Percentiles rank a stretch among this genome's conserved stretches.
Conservation (phyloP, 2,888 invertebrate genomes). For the Tenodera sinensis region DNA sequence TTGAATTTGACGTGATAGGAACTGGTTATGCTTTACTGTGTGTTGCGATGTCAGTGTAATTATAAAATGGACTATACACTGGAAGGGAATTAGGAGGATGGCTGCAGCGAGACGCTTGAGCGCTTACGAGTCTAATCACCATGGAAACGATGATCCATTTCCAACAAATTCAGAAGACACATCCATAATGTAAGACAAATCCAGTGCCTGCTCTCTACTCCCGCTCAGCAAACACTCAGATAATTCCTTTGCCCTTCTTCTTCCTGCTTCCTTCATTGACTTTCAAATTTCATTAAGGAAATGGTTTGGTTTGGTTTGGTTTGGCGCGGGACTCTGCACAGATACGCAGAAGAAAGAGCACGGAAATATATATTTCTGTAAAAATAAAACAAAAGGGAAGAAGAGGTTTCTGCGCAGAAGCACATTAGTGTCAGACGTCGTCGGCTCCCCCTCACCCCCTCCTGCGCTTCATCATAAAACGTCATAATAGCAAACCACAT, state of each 20-base stretch:
- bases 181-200: slow-evolving; percentile 18
- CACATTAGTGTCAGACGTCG: not conserved
- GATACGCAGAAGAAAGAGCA: not conserved
- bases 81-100: not conserved
- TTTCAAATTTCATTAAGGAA: slow-evolving; percentile 29
- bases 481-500: not conserved
- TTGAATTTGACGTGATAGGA: too few relatives aligned
- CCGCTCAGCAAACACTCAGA: slow-evolving; percentile 11
- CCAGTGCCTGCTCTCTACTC: not conserved
- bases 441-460: not conserved
- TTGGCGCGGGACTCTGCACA: not conserved
- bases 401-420: not conserved
- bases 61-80: too few relatives aligned
- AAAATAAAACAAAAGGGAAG: slow-evolving; percentile 7
- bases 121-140: not conserved
- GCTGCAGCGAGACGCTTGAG: not conserved
- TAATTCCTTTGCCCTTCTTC: not conserved
- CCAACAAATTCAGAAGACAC: slow-evolving; percentile 5
- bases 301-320: slow-evolving; percentile 12
- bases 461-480: not conserved
- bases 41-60: too few relatives aligned
- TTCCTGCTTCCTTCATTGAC: slow-evolving; percentile 22
- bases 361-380: slow-evolving; percentile 15
- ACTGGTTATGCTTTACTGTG: too few relatives aligned
- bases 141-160: slow-evolving; percentile 13